Evolutionary conservation across 2,797 vertebrate genomes (phyloP).

Genomic region (Pyrocephalus nanus): DNA sequence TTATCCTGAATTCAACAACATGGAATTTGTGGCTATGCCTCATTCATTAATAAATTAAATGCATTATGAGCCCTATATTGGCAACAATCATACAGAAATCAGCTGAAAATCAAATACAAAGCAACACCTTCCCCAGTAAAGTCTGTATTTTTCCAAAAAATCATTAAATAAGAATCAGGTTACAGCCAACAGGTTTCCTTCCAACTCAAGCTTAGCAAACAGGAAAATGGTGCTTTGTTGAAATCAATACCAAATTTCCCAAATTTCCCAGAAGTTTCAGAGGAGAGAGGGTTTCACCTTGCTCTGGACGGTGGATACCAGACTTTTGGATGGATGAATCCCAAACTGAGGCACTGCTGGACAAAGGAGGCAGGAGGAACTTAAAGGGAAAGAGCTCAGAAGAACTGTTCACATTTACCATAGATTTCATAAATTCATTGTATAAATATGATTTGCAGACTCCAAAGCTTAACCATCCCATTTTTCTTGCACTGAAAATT

Average conservation of each 20-base stretch:
- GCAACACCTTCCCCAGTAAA: neutral
- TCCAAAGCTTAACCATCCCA: neutral
- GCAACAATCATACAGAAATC: neutral
- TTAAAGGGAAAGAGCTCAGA: neutral
- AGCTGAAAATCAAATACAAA: neutral
- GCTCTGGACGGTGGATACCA: neutral
- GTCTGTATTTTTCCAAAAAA: neutral
- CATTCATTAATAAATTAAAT: neutral
- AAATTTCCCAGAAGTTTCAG: neutral
- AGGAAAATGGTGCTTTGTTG: neutral
- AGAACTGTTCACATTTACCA: neutral
- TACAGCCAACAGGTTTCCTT: neutral
- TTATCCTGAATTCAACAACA: neutral
- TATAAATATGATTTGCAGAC: neutral
- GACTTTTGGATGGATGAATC: neutral
- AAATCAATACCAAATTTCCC: accelerated
- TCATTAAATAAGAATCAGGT: neutral
- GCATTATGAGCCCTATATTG: neutral
- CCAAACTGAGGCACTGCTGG: neutral
- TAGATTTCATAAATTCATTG: neutral
- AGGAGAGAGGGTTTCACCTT: neutral
- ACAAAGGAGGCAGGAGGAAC: neutral
- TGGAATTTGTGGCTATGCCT: neutral
- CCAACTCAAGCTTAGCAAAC: neutral
- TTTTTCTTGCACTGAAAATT: neutral